Base-by-base conservation (phyloP, 2,888 invertebrate species). In the Troides oblongomaculatus region DNA sequence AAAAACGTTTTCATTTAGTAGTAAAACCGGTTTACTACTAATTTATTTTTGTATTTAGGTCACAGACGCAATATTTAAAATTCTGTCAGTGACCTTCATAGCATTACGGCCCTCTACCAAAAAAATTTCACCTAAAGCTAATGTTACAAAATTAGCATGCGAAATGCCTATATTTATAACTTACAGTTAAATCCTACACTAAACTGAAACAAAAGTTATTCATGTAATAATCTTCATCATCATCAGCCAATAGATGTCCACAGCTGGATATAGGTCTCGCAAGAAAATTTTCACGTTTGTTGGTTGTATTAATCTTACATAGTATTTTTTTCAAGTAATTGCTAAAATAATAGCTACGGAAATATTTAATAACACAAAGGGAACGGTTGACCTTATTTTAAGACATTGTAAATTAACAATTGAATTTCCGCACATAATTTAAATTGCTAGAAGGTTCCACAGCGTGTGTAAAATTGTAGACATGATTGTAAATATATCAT, bases 1-100 rank as follows among this genome's bases (percentile, higher is more conserved):
- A 4, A 53, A 12, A 53, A 53, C 53, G 53, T 53, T n/a, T 53
- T 53, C 8, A 53, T 53, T 46, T 53, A 53, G 53, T 53, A 62
- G 62, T 59, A 53, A 60, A 66, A 65, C 14, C 66, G 63, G 68
- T 46, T 68, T 63, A 63, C 66, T n/a, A 63, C 30, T 30, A 63
- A 66, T 39, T 61, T 71, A 67, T 72, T 70, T 64, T 67, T 64
- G 70, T 71, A 69, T 66, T 65, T 66, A 65, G 71, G 72, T 63
- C 66, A 71, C 64, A 65, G 64, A 66, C 64, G 64, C 60, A 56
- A 70, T 66, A 66, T 70, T 68, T 68, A 68, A 71, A 68, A 66
- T 64, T 64, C 69, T 66, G 66, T 57, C 39, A 60, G 61, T 50
- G 69, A 66, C 70, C 58, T 67, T 68, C 64, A 14, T n/a, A 17